Conservation (phyloP, 2,113 vertebrate genomes). For the Diglossa brunneiventris region DNA sequence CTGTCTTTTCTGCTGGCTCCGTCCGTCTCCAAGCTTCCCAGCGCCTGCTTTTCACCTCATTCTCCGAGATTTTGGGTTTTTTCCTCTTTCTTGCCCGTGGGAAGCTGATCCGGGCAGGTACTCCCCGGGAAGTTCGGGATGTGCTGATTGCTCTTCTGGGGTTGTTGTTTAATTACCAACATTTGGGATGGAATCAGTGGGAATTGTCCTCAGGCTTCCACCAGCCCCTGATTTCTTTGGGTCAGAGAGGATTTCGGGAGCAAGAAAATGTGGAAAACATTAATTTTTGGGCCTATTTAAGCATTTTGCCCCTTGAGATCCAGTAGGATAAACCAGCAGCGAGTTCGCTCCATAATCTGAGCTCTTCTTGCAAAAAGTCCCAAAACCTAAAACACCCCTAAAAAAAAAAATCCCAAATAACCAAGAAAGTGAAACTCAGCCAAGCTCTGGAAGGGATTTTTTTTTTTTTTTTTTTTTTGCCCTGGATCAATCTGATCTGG, state of each 20-base stretch:
- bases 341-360: not conserved
- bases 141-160: not conserved
- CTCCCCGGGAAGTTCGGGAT: not conserved
- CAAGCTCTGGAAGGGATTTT: not conserved
- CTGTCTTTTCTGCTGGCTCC: fast-evolving
- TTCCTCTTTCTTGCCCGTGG: fast-evolving
- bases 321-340: not conserved
- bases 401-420: not conserved
- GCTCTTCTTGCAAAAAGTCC: not conserved
- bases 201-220: not conserved
- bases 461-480: not conserved
- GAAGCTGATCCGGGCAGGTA: not conserved
- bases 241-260: not conserved
- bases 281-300: fast-evolving
- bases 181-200: fast-evolving
- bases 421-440: not conserved
- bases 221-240: not conserved
- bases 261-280: fast-evolving
- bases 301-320: fast-evolving
- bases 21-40: not conserved
- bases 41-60: not conserved
- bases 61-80: not conserved
- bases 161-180: not conserved
- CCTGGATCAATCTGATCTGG: not conserved
- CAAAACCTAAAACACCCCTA: not conserved